These are phyloP conservation scores for Crossocerus cetratus DNA, from an alignment of 2,888 invertebrate genomes.

Conservation along the genomic window DNA sequence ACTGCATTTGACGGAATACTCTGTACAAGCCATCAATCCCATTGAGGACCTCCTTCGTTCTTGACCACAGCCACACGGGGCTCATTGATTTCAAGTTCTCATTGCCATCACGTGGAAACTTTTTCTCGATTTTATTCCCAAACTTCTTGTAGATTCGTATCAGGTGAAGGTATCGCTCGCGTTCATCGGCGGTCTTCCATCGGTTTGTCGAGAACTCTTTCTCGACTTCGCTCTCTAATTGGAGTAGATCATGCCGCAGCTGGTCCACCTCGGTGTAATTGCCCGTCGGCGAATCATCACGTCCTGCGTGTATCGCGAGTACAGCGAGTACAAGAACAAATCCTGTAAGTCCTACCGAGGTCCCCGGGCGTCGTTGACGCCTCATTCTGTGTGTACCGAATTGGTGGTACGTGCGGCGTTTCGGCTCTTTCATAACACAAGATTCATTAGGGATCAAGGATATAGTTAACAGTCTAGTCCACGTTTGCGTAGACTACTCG, in stretches of 20 bases:
- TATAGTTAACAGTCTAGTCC: no score
- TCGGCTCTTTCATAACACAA: no score
- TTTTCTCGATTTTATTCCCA: conserved; percentile 78
- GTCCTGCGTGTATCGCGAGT: no score
- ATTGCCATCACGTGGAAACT: conserved; percentile 55
- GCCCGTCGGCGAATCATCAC: conserved; percentile 6
- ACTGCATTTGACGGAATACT: conserved; percentile 82
- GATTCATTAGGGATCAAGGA: no score
- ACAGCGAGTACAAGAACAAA: no score
- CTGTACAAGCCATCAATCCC: conserved; percentile 83
- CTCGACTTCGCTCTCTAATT: conserved; percentile 79
- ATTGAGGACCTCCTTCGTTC: conserved; percentile 81
- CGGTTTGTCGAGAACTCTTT: conserved; percentile 74
- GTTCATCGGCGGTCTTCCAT: conserved; percentile 25
- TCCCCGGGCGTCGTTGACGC: no score
- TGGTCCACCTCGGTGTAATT: conserved; percentile 79
- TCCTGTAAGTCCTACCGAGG: no score
- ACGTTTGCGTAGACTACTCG: background rate
- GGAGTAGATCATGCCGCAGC: conserved; percentile 80
- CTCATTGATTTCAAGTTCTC: conserved; percentile 62
- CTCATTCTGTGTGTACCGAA: no score
- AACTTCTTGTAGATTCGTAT: conserved; percentile 80
- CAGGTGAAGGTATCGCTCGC: conserved; percentile 78
- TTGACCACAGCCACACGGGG: conserved; percentile 82
- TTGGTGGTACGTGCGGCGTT: no score